Evolutionary conservation across 2,797 vertebrate species (phyloP).

Genomic region (Eulemur albifrons): DNA sequence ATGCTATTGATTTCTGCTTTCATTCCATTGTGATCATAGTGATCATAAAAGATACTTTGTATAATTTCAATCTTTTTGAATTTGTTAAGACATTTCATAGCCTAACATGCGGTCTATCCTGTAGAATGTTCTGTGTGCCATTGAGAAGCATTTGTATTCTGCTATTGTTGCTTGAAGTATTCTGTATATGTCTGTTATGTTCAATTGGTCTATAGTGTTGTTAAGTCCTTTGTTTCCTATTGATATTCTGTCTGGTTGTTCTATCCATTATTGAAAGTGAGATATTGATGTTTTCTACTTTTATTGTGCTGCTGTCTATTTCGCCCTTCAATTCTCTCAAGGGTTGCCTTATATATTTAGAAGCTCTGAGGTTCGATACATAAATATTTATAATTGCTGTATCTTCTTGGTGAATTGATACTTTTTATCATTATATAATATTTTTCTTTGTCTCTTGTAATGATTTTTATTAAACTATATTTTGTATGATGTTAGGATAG

Average conservation of each 20-base stretch:
- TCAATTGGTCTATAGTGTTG: neutral
- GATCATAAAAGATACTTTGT: neutral
- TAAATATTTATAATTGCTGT: constrained; percentile 12
- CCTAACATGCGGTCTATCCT: neutral
- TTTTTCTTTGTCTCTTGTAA: constrained; percentile 10
- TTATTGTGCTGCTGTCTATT: neutral
- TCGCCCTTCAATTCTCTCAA: neutral
- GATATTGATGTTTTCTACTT: neutral
- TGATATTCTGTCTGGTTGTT: neutral
- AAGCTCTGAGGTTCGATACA: neutral
- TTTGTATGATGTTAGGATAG: neutral
- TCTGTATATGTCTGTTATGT: neutral
- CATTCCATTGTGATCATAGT: neutral
- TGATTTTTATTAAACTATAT: neutral
- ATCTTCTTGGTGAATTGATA: constrained; percentile 16
- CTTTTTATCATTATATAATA: neutral
- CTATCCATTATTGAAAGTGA: neutral
- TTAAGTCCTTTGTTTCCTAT: neutral
- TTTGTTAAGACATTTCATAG: neutral
- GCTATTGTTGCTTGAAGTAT: neutral
- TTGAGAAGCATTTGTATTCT: neutral
- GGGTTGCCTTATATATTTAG: neutral
- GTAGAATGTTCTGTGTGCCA: neutral
- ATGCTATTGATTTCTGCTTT: neutral
- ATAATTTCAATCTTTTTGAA: neutral